Percentiles rank a stretch among this genome's conserved stretches.
Conservation (phyloP, 2,888 invertebrate species). For the Tholera decimalis region DNA sequence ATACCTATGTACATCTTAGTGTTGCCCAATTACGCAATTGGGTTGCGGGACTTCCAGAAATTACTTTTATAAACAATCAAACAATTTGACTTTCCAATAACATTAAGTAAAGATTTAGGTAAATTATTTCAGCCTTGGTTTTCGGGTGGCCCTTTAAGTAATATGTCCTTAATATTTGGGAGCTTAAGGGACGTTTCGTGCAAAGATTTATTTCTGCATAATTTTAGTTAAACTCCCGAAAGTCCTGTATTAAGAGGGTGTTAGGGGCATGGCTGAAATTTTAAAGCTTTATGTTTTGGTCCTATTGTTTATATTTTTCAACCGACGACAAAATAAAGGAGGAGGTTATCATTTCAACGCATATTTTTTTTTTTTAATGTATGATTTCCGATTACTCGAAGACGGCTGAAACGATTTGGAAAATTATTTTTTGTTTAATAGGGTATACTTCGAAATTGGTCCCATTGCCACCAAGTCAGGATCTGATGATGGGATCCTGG, state of each 20-base stretch:
- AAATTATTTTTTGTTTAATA: too few relatives aligned
- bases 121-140: slow-evolving; percentile 12
- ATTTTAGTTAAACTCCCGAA: slow-evolving; percentile 6
- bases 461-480: too few relatives aligned
- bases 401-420: too few relatives aligned
- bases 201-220: neutral
- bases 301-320: too few relatives aligned
- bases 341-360: too few relatives aligned
- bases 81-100: neutral
- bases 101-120: neutral
- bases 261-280: neutral
- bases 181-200: neutral
- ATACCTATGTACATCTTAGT: too few relatives aligned
- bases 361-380: too few relatives aligned
- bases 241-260: neutral
- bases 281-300: neutral
- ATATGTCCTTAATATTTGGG: neutral
- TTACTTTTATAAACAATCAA: neutral
- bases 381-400: too few relatives aligned
- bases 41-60: neutral
- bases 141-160: neutral
- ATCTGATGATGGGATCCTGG: too few relatives aligned
- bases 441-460: too few relatives aligned
- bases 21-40: neutral
- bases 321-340: too few relatives aligned